Base-by-base conservation (phyloP, 2,797 vertebrate genomes). In the Chelon auratus region DNA sequence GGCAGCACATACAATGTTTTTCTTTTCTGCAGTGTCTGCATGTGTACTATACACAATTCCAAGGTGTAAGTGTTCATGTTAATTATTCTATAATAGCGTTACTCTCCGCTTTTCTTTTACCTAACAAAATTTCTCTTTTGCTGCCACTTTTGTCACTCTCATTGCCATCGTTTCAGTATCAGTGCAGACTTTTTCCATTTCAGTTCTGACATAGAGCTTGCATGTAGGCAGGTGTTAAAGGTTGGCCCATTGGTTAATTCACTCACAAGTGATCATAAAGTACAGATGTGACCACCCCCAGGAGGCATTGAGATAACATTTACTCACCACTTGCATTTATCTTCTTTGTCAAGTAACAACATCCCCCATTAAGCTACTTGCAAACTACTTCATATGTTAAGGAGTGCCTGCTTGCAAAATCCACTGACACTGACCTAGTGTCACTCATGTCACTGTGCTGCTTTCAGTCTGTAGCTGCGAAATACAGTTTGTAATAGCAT, bases 381-480 rank as follows among this genome's bases (percentile, higher is more conserved):
- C 24, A 47, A 68, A 39, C 0, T 22, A 53, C 18, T 59, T 61
- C 4, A 53, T 61, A 54, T 43, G 42, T 61, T 6, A 5, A 13
- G 18, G 48, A 13, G 17, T 17, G 3, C 24, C 39, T 18, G 15
- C 39, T 50, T 42, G 4, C 48, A n/a, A 20, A 22, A 14, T n/a
- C n/a, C 56, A 51, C 61, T 42, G 51, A 72, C 11, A 7, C 37
- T 58, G 8, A 53, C 47, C 30, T 20, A 52, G 10, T 51, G 37
- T 33, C 36, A 7, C 47, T 37, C 52, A 22, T 22, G 22, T 22
- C 22, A 22, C 22, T 22, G 1, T 39, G 20, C 11, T 64, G 33
- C 48, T 54, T 42, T 54, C 10, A 42, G 37, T 15, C 45, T 55
- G 2, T 39, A 51, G 57, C 45, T 51, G 37, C 51, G 33, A 30